A percentile compares a stretch with the other conserved stretches of the same genome.
Conservation (phyloP, 2,797 vertebrate species). For the Tragelaphus oryx region DNA sequence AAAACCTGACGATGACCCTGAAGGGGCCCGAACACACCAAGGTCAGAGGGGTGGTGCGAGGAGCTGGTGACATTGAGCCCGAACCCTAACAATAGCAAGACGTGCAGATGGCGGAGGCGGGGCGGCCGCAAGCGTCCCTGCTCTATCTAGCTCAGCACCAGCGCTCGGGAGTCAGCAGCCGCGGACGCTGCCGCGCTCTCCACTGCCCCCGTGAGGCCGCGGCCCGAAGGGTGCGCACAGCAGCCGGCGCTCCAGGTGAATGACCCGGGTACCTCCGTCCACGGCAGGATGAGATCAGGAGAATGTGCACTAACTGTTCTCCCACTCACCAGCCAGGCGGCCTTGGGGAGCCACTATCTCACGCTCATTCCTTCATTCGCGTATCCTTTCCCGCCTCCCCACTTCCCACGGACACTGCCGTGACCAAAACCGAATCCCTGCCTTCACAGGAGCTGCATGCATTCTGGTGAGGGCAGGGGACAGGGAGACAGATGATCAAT, state of each 20-base stretch:
- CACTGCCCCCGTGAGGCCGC: constrained; percentile 19
- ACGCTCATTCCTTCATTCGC: not conserved
- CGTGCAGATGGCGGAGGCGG: not conserved
- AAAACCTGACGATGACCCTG: not conserved
- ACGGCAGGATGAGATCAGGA: not conserved
- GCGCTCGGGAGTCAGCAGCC: accelerated
- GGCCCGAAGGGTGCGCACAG: not conserved
- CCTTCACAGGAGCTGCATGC: not conserved
- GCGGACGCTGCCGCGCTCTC: not conserved
- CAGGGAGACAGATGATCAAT: not conserved
- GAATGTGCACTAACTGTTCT: not conserved
- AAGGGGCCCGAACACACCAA: not conserved
- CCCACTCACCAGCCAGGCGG: not conserved
- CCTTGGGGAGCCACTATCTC: not conserved
- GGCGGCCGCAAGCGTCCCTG: not conserved
- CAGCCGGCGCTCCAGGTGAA: not conserved
- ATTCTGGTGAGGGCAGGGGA: no score
- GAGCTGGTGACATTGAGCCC: not conserved
- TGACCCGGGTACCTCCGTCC: not conserved
- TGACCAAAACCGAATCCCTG: not conserved
- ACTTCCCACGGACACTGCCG: not conserved
- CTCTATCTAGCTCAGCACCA: not conserved
- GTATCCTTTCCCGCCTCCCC: not conserved
- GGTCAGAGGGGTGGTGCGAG: not conserved
- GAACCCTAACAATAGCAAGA: not conserved